A percentile compares a stretch with the other conserved stretches of the same genome.
Evolutionary conservation across 2,113 vertebrate species (phyloP).

Genomic region (Cygnus buccinator): DNA sequence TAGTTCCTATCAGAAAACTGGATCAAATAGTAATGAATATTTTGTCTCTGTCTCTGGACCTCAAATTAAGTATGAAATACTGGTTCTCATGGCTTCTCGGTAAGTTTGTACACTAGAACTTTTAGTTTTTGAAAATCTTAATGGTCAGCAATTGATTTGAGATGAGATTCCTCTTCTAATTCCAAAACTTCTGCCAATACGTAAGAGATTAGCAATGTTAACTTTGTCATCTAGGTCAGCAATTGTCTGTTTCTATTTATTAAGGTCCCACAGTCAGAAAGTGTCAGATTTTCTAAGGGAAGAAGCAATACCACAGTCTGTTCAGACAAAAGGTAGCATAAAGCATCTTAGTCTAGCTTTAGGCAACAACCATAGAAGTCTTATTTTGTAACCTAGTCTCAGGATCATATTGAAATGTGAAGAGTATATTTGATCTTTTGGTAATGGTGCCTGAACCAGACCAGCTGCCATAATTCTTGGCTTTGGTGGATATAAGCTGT

Average conservation of each 20-base stretch:
- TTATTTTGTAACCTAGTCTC: not conserved
- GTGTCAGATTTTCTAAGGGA: not conserved
- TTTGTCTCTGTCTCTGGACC: not conserved
- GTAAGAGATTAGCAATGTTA: not conserved
- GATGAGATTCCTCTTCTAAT: not conserved
- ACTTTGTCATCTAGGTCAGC: not conserved
- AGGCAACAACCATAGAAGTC: not conserved
- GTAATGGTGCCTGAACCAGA: not conserved
- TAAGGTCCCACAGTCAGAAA: not conserved
- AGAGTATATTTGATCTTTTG: not conserved
- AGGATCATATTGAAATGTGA: not conserved
- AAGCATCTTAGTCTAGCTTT: not conserved
- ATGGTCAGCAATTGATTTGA: not conserved
- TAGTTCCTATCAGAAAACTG: not conserved
- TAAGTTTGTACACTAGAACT: not conserved
- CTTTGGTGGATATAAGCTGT: not conserved
- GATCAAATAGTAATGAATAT: not conserved
- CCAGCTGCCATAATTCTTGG: not conserved
- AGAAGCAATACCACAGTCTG: not conserved
- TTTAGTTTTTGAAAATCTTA: not conserved
- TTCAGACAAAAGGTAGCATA: not conserved
- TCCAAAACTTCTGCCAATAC: not conserved
- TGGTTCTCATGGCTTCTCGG: not conserved
- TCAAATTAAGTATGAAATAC: not conserved
- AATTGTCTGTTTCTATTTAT: not conserved